A percentile compares a stretch with the other conserved stretches of the same genome.
phyloP scores from a whole-genome alignment of 2,113 vertebrate genomes.

The Platysternon megacephalum region DNA sequence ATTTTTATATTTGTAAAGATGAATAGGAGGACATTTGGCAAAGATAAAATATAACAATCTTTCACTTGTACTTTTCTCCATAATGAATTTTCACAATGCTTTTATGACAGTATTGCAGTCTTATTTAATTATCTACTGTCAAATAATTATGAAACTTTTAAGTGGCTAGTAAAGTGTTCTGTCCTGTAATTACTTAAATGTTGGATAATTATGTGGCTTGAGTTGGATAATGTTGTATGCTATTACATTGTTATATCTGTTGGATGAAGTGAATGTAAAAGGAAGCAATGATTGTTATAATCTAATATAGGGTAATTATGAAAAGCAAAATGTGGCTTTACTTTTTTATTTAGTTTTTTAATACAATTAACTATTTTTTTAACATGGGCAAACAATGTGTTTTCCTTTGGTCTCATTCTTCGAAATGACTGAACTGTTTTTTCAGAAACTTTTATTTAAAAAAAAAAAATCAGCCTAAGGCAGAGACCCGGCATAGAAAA shows the following conservation, averaged over 20 bases:
- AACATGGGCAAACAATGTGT: not conserved
- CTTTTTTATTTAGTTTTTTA: not conserved
- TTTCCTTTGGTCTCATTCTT: not conserved
- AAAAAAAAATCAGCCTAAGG: not conserved
- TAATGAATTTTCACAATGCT: not conserved
- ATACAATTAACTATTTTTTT: not conserved
- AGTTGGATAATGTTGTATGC: not conserved
- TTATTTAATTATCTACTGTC: slow-evolving; percentile 10
- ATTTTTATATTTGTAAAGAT: not conserved
- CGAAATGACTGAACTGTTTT: not conserved
- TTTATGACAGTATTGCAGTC: not conserved
- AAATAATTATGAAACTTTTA: not conserved
- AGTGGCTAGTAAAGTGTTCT: not conserved
- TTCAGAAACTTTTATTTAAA: not conserved
- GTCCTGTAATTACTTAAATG: not conserved
- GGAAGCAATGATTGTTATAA: not conserved
- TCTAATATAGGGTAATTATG: not conserved
- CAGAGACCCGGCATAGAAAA: not conserved
- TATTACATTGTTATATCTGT: not conserved
- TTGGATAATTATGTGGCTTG: not conserved
- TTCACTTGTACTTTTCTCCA: not conserved
- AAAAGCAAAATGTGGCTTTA: not conserved
- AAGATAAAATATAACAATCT: not conserved
- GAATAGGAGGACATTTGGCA: not conserved
- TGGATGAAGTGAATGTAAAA: not conserved